Conservation (phyloP, 2,888 invertebrate genomes). For the Psylliodes chrysocephalus region DNA sequence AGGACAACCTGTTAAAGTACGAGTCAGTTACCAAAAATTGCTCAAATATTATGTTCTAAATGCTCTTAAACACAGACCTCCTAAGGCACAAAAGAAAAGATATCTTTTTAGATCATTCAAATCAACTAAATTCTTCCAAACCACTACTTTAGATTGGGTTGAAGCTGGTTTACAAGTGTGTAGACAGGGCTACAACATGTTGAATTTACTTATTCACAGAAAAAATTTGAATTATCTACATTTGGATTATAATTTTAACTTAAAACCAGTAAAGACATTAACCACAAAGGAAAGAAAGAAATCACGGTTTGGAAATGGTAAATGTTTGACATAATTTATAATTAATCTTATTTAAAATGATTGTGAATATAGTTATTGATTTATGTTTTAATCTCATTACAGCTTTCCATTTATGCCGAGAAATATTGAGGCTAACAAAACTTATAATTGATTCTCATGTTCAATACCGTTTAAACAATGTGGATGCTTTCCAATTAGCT, state of each 20-base stretch:
- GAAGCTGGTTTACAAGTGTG: conserved; percentile 99
- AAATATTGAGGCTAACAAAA: conserved; percentile 98
- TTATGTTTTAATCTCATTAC: conserved; percentile 53
- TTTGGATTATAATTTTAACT: conserved; percentile 99
- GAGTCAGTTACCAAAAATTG: conserved; percentile 98
- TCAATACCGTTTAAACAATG: conserved; percentile 98
- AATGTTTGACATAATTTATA: no score
- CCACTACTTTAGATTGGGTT: conserved; percentile 99
- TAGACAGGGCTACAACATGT: conserved; percentile 99
- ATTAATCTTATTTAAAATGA: no score
- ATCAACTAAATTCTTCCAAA: conserved; percentile 99
- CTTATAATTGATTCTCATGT: conserved; percentile 99
- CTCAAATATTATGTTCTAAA: conserved; percentile 98
- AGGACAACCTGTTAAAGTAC: conserved; percentile 97
- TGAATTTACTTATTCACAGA: conserved; percentile 97
- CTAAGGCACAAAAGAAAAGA: conserved; percentile 98
- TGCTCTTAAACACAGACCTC: conserved; percentile 95
- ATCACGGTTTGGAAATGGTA: conserved; percentile 94
- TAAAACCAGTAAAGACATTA: conserved; percentile 98
- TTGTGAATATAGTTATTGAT: no score
- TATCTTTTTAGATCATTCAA: conserved; percentile 99
- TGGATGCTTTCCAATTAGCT: conserved; percentile 98
- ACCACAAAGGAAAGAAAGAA: conserved; percentile 99
- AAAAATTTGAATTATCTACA: conserved; percentile 99
- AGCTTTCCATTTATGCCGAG: conserved; percentile 99